Base-by-base conservation (phyloP, 1,140 invertebrate species). In the Pogonomyrmex barbatus region DNA sequence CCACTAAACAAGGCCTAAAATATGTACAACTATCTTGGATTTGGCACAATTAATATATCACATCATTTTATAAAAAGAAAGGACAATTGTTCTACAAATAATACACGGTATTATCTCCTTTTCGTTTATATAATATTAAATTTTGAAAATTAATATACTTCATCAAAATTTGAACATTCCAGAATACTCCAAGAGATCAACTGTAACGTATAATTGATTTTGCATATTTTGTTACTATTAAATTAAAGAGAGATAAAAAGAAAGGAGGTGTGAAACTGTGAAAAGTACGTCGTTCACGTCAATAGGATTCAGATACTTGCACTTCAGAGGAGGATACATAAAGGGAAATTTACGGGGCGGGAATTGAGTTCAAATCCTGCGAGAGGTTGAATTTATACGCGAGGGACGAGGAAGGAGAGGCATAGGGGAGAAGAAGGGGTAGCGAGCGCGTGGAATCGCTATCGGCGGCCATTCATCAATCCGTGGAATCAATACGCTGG, bases 401-500 rank as follows among this genome's bases (percentile, higher is more conserved):
- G 87, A 79, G 42, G 77, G 87, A 39, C 45, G 58, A 60, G 30
- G 17, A 50, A 9, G 58, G 60, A 81, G 89, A 73, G 86, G 85
- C 5, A 24, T 24, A 9, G 76, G 89, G 88, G 89, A 85, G 83
- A 65, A 88, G 89, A n/a, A n/a, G 87, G 89, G 89, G 91, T 85
- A 90, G 91, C 91, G 83, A 92, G 88, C 92, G 94, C 92, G 92
- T 94, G 93, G 93, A 95, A 94, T 95, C 94, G 94, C 93, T 95
- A 95, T 95, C 94, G 94, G 94, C 93, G 94, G 94, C 95, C 95
- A 95, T 95, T 95, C 94, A 95, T 95, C 95, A 95, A 95, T 95
- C 94, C 91, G 81, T 90, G 93, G 94, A 95, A 95, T 95, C 95
- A 95, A 95, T 95, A 95, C 95, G 94, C 94, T 94, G 94, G 94